Evolutionary conservation across 2,797 vertebrate species (phyloP), one percentile per base, ranked within the genome.

Genomic region (Neostethus bicornis): DNA sequence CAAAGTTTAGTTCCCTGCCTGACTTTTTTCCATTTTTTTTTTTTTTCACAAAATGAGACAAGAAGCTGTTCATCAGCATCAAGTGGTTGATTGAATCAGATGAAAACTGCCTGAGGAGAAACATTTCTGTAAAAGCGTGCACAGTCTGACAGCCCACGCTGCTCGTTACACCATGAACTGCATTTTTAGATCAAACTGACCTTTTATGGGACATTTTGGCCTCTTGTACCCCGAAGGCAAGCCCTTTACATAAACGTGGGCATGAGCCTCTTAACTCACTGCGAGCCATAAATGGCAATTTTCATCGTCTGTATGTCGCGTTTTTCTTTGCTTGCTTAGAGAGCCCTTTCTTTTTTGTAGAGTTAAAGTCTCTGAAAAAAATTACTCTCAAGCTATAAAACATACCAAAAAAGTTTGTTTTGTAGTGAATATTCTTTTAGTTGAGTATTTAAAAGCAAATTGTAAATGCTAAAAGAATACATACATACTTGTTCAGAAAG

Each of bases 161-260:
- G 66, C 44, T 20, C 17, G 56, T 53, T 38, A 74, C 19, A 57
- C 28, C 20, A 11, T 55, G 26, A 68, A 68, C 31, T 56, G 13
- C 31, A 41, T 65, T 46, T 44, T 25, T 29, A 46, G 17, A 56
- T 46, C 11, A 34, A 34, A 38, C 24, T 61, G 52, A 77, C 25
- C 58, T 59, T 51, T 52, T 42, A 42, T 41, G 28, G 28, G 60
- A 71, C 42, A 29, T 62, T 43, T 3, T 58, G 60, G 59, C 37
- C 50, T 23, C 2, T 45, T 20, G 23, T 39, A 24, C 38, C 57
- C 28, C 35, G 3, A 5, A 35, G 46, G 55, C n/a, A 53, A 37
- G 16, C 8, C 31, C 29, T 55, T 59, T 41, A 34, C 34, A 35
- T 23, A 41, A 51, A 44, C 28, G 31, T 39, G 11, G 4, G 16